A percentile compares a stretch with the other conserved stretches of the same genome.
Conservation (phyloP, 1,140 invertebrate genomes). For the Macrosteles quadrilineatus region DNA sequence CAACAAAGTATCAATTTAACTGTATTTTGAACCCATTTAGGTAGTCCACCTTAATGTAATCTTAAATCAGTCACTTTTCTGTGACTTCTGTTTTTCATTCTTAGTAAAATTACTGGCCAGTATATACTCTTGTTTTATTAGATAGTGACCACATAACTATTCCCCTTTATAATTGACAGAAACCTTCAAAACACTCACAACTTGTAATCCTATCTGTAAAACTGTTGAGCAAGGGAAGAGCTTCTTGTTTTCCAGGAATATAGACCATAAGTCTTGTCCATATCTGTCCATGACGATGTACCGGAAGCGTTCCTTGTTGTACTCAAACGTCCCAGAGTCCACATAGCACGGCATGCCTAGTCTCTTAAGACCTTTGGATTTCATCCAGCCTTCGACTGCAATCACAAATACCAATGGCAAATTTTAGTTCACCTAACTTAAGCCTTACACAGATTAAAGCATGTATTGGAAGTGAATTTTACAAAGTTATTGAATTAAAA, state of each 20-base stretch:
- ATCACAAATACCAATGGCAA: too few relatives aligned
- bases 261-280: slow-evolving; percentile 84
- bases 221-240: slow-evolving; percentile 72
- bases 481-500: not conserved
- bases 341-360: slow-evolving; percentile 87
- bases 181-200: slow-evolving; percentile 69
- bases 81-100: too few relatives aligned
- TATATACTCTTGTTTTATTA: too few relatives aligned
- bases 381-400: slow-evolving; percentile 77
- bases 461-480: not conserved
- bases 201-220: slow-evolving; percentile 79
- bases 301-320: slow-evolving; percentile 74
- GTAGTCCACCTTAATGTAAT: too few relatives aligned
- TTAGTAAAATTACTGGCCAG: too few relatives aligned
- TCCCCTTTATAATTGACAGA: too few relatives aligned
- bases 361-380: slow-evolving; percentile 66
- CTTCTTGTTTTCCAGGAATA: slow-evolving; percentile 70
- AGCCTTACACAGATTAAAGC: slow-evolving; percentile 21
- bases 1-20: too few relatives aligned
- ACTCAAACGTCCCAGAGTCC: slow-evolving; percentile 79
- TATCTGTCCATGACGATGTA: slow-evolving; percentile 92
- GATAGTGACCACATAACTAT: too few relatives aligned
- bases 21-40: too few relatives aligned
- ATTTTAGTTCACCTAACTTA: too few relatives aligned
- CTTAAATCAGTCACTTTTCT: too few relatives aligned